phyloP scores from a whole-genome alignment of 2,113 vertebrate genomes.

The Alaudala cheleensis region DNA sequence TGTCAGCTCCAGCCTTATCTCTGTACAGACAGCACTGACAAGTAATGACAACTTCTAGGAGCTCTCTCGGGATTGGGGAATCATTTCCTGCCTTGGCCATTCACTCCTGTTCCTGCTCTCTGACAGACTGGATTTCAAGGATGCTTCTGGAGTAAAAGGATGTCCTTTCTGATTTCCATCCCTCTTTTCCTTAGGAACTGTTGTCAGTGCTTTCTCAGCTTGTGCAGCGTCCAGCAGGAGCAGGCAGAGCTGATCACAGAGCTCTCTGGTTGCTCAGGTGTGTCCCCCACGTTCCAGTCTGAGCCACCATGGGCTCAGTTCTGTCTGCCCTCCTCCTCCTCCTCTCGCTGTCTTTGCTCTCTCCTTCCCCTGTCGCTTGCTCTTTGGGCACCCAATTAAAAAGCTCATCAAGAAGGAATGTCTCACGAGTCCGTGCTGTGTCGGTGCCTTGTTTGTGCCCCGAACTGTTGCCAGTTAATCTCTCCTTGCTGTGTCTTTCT shows the following conservation, averaged over 20 bases:
- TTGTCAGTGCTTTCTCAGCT: not conserved
- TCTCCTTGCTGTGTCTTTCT: not conserved
- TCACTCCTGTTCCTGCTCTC: not conserved
- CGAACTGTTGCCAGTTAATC: not conserved
- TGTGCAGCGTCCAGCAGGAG: not conserved
- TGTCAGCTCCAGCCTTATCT: not conserved
- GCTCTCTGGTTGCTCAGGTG: not conserved
- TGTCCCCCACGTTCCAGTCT: not conserved
- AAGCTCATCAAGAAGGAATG: slow-evolving; percentile 19
- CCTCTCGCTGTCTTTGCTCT: not conserved
- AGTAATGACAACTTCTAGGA: not conserved
- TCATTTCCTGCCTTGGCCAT: not conserved
- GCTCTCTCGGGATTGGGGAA: not conserved
- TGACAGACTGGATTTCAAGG: not conserved
- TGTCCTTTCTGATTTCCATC: not conserved
- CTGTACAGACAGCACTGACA: not conserved
- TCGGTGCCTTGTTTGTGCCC: not conserved
- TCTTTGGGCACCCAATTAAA: not conserved
- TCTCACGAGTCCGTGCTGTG: not conserved
- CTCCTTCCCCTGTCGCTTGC: not conserved
- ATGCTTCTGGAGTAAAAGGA: not conserved
- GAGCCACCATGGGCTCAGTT: fast-evolving
- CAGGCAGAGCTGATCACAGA: not conserved
- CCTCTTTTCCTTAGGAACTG: not conserved
- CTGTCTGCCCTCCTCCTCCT: not conserved